Evolutionary conservation across 2,797 vertebrate genomes (phyloP).

Genomic region (Onychomys arenicola): DNA sequence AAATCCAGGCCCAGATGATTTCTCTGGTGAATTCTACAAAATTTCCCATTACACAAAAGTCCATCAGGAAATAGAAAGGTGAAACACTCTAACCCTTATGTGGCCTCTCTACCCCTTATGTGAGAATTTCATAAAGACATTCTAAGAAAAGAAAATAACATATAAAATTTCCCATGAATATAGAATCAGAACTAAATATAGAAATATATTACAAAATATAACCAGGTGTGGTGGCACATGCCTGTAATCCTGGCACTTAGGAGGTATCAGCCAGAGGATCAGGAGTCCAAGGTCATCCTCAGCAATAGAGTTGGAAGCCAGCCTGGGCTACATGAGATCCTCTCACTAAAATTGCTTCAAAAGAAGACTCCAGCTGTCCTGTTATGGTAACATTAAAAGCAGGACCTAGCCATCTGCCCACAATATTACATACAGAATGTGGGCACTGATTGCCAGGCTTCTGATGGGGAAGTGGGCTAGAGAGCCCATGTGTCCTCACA

Average conservation of each 20-base stretch:
- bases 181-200: not conserved
- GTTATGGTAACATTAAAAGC: not conserved
- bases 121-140: not conserved
- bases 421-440: not conserved
- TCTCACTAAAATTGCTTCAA: not conserved
- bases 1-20: not conserved
- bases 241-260: not conserved
- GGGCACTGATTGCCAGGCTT: not conserved
- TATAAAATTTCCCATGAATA: not conserved
- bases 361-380: not conserved
- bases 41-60: conserved; percentile 1
- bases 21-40: not conserved
- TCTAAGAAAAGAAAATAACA: not conserved
- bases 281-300: not conserved
- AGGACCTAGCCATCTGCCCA: not conserved
- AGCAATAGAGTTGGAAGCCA: not conserved
- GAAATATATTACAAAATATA: not conserved
- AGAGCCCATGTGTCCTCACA: not conserved
- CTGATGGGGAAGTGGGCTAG: not conserved
- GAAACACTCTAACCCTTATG: not conserved
- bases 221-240: not conserved
- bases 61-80: not conserved
- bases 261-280: not conserved
- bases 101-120: not conserved
- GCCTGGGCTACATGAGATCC: not conserved